phyloP scores from a whole-genome alignment of 2,797 vertebrate species.

The Trematomus bernacchii region DNA sequence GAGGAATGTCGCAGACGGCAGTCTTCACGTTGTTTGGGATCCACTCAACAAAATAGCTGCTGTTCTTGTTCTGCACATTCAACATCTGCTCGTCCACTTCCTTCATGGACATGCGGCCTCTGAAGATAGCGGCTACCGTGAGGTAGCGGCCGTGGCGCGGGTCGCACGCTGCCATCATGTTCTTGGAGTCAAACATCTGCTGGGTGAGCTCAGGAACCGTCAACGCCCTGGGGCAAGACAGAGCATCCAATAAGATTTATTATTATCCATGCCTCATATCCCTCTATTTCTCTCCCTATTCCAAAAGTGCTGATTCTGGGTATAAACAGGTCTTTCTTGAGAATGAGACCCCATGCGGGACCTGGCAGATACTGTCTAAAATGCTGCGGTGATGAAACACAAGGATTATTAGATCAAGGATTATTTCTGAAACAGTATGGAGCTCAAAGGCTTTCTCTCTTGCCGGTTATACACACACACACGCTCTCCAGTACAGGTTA shows the following conservation, averaged over 20 bases:
- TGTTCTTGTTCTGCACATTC: constrained; percentile 86
- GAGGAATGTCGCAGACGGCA: constrained; percentile 93
- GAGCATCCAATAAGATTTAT: neutral
- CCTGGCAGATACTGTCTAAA: no score
- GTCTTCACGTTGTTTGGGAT: constrained; percentile 91
- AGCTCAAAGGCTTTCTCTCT: no score
- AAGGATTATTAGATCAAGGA: no score
- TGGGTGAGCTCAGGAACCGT: constrained; percentile 79
- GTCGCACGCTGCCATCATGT: constrained; percentile 81
- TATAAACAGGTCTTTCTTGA: no score
- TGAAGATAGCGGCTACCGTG: constrained; percentile 91
- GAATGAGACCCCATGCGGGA: no score
- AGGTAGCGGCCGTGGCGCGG: constrained; percentile 82
- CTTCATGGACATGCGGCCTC: constrained; percentile 89
- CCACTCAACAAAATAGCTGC: constrained; percentile 87
- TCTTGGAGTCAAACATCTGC: constrained; percentile 80
- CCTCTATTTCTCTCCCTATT: no score
- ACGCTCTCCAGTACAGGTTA: no score
- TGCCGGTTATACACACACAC: no score
- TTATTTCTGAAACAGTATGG: no score
- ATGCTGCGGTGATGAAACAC: no score
- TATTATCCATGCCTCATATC: no score
- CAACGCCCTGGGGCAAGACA: constrained; percentile 54
- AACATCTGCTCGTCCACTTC: constrained; percentile 79
- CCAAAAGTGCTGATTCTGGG: no score